These are phyloP conservation scores for Parnassius mnemosyne DNA, from an alignment of 2,888 invertebrate species.

Conservation along the genomic window DNA sequence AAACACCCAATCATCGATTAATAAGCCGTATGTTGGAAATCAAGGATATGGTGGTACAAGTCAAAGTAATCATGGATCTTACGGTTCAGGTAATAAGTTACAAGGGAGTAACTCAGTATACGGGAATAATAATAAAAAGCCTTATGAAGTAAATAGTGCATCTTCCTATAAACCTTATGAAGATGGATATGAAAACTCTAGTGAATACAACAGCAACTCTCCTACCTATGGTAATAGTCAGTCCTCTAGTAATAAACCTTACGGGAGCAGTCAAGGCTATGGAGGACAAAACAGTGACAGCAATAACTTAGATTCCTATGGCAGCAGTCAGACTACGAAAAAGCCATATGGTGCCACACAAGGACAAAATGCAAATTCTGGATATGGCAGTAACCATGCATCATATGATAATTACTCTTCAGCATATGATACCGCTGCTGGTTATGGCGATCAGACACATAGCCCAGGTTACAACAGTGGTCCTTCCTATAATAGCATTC, in stretches of 20 bases:
- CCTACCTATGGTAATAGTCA: slow-evolving; percentile 28
- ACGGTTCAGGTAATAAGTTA: slow-evolving; percentile 16
- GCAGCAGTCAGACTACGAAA: slow-evolving; percentile 30
- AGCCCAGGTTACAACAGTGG: slow-evolving; percentile 11
- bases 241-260: slow-evolving; percentile 19
- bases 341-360: slow-evolving; percentile 27
- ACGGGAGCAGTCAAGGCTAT: slow-evolving; percentile 22
- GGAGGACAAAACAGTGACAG: slow-evolving; percentile 15
- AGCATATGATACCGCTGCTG: slow-evolving; percentile 14
- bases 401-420: neutral
- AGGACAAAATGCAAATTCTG: slow-evolving; percentile 27
- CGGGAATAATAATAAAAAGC: slow-evolving; percentile 18
- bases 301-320: slow-evolving; percentile 26
- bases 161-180: slow-evolving; percentile 4
- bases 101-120: slow-evolving; percentile 22
- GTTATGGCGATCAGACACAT: slow-evolving; percentile 9
- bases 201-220: slow-evolving; percentile 23
- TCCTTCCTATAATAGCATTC: slow-evolving; percentile 25
- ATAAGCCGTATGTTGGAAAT: slow-evolving; percentile 12
- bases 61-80: slow-evolving; percentile 12
- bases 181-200: slow-evolving; percentile 15
- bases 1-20: slow-evolving; percentile 17
- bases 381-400: slow-evolving; percentile 29
- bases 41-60: slow-evolving; percentile 19
- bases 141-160: slow-evolving; percentile 9